Percentiles rank a stretch among this genome's conserved stretches.
These are phyloP conservation scores for Holothuria scabra DNA, from an alignment of 53 echinoderm and acorn worm genomes.

Conservation along the genomic window DNA sequence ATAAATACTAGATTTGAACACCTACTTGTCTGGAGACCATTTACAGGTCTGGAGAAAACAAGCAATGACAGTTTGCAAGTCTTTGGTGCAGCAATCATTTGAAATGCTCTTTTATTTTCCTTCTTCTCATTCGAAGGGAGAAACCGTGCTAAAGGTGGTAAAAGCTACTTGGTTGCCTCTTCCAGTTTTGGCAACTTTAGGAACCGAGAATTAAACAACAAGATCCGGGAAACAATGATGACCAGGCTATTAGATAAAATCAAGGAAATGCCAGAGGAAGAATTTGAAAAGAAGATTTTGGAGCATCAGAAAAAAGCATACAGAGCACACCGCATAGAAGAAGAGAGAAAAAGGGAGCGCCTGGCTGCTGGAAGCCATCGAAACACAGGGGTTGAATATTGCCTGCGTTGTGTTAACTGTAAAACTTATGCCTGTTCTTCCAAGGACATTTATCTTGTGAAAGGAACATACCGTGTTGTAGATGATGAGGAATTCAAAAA, in stretches of 20 bases:
- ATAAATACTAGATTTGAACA: too few relatives aligned
- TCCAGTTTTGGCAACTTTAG: slow-evolving; percentile 50
- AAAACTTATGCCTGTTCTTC: slow-evolving; percentile 53
- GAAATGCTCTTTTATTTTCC: neutral
- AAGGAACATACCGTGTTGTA: slow-evolving; percentile 52
- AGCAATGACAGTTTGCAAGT: too few relatives aligned
- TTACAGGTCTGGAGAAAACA: too few relatives aligned
- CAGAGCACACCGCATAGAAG: slow-evolving; percentile 1
- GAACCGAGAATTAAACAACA: slow-evolving; percentile 53
- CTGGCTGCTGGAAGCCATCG: slow-evolving; percentile 28
- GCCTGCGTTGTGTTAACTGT: slow-evolving; percentile 56
- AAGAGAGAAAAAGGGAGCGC: slow-evolving; percentile 23
- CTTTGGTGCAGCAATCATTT: neutral
- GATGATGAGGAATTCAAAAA: slow-evolving; percentile 23
- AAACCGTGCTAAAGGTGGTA: slow-evolving; percentile 61
- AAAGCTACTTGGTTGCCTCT: slow-evolving; percentile 68
- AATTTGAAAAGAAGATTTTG: slow-evolving; percentile 21
- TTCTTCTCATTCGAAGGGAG: slow-evolving; percentile 48
- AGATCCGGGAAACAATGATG: slow-evolving; percentile 60
- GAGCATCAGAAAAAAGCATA: neutral
- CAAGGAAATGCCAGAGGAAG: slow-evolving; percentile 19
- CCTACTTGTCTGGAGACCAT: too few relatives aligned
- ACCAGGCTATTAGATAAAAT: slow-evolving; percentile 26
- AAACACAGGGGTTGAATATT: slow-evolving; percentile 22
- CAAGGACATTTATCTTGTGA: slow-evolving; percentile 50